Evolutionary conservation across 2,113 vertebrate species (phyloP), one percentile per base, ranked within the genome.

Genomic region (Prunella himalayana): DNA sequence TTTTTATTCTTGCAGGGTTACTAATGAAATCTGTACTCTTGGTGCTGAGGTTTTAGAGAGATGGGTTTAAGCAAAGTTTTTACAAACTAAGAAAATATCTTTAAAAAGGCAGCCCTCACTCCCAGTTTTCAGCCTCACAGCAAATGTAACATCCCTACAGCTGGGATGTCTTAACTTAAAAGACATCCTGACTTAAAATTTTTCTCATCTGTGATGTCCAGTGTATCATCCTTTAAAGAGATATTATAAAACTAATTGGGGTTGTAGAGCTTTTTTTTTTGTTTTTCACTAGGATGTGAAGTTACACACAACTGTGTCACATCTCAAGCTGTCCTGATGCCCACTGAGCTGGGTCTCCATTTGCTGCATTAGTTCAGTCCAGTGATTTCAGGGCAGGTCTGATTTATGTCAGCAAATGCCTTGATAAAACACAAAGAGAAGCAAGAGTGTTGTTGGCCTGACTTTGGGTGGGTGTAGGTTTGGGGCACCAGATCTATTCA

Each of bases 1-100:
- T 84, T 96, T 94, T 95, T 81, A 66, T 83, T 81, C 60, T 94
- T 94, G 54, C 41, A 78, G 49, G 15, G 17, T 68, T 88, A 56
- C 60, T 81, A 71, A 90, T 78, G 72, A 88, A 86, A 75, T 56
- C 51, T 94, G n/a, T 69, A 18, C 39, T 81, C 25, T 39, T 37
- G 24, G 17, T 47, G 39, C 28, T 68, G 68, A 88, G 44, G 35
- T 92, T 88, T 92, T 57, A 68, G 76, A 60, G 85, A 84, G 47
- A 57, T 42, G 31, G 10, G 23, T 81, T 93, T 92, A 83, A 78
- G 42, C 71, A 82, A 75, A 63, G 23, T 66, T 92, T 94, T 94
- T 70, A 65, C 39, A 80, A 88, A 88, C 59, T 77, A 59, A 63
- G 27, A 66, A 85, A 92, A 90, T 42, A 66, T 6, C 30, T 37